A percentile compares a stretch with the other conserved stretches of the same genome.
These are phyloP conservation scores for Notiomystis cincta DNA, from an alignment of 2,113 vertebrate genomes.

Conservation along the genomic window DNA sequence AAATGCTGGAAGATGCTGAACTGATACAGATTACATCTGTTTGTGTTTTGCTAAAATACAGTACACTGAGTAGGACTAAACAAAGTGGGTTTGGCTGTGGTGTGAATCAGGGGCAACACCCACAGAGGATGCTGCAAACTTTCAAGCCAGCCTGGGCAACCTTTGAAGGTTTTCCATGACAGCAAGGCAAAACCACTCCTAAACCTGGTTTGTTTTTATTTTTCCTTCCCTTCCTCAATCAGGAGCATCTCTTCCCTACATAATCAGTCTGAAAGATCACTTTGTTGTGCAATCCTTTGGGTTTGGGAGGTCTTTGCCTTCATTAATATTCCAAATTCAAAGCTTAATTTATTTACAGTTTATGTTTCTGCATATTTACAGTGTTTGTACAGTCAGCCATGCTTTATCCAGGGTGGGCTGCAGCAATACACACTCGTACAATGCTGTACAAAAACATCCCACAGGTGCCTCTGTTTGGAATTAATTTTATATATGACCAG, in stretches of 20 bases:
- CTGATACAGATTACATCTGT: not conserved
- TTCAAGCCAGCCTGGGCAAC: not conserved
- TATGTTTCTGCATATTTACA: no score
- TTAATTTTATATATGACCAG: not conserved
- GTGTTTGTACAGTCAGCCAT: not conserved
- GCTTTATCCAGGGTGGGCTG: not conserved
- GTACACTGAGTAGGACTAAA: not conserved
- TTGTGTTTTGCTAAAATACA: not conserved
- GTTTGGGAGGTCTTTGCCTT: not conserved
- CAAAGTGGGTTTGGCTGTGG: not conserved
- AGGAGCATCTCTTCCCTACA: not conserved
- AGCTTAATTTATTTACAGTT: not conserved
- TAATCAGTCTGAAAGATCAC: not conserved
- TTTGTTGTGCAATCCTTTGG: not conserved
- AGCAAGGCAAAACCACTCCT: not conserved
- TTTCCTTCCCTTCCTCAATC: not conserved
- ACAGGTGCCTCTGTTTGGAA: not conserved
- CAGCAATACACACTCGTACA: not conserved
- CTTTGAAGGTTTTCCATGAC: not conserved
- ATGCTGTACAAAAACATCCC: not conserved
- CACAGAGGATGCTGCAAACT: not conserved
- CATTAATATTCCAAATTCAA: not conserved
- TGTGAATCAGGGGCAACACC: not conserved
- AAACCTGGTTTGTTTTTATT: not conserved
- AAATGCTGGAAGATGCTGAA: not conserved